These are phyloP conservation scores for Cynodonichthys magdalenae DNA, from an alignment of 2,797 vertebrate species.

Conservation along the genomic window DNA sequence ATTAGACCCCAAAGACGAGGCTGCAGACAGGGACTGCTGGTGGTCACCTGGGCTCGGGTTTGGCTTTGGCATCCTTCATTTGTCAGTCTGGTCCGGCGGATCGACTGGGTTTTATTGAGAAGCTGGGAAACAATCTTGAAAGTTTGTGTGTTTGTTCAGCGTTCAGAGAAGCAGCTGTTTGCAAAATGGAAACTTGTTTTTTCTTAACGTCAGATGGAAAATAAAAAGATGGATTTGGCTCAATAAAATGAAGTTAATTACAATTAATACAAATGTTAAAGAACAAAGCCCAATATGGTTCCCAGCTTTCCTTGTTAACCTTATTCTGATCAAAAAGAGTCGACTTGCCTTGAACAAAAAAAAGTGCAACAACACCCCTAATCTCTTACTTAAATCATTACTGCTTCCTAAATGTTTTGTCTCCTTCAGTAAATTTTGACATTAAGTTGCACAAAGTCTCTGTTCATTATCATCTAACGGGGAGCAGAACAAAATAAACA, in stretches of 20 bases:
- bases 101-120: conserved; percentile 40
- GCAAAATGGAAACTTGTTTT: conserved; percentile 25
- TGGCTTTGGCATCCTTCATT: conserved; percentile 49
- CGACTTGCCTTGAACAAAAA: too few relatives aligned
- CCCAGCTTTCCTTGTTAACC: too few relatives aligned
- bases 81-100: conserved; percentile 42
- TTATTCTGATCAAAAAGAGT: too few relatives aligned
- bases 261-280: background rate
- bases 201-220: background rate
- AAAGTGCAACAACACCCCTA: too few relatives aligned
- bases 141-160: conserved; percentile 72
- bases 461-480: conserved; percentile 45
- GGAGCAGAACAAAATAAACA: conserved; percentile 28
- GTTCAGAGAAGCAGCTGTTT: conserved; percentile 69
- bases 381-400: too few relatives aligned
- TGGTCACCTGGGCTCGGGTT: conserved; percentile 77
- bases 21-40: conserved; percentile 68
- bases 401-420: too few relatives aligned
- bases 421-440: conserved; percentile 36
- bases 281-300: background rate
- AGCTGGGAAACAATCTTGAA: conserved; percentile 57
- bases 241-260: background rate
- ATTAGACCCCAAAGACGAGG: conserved; percentile 80
- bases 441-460: conserved; percentile 37
- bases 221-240: background rate